Conservation (phyloP, 2,113 vertebrate species). For the Candoia aspera region DNA sequence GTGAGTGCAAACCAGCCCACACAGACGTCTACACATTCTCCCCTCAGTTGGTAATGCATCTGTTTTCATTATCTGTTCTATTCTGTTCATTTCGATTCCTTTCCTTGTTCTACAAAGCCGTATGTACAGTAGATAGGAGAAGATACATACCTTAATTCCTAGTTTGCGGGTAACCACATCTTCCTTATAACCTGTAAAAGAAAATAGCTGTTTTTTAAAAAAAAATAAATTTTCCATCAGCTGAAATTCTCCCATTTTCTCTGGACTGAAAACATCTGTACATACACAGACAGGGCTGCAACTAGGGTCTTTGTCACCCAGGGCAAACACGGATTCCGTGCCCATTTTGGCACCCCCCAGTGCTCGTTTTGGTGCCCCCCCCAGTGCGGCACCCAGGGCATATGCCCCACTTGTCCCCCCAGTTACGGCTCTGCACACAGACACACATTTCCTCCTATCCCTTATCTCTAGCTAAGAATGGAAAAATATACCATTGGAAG, state of each 20-base stretch:
- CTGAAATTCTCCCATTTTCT: not conserved
- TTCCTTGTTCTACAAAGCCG: not conserved
- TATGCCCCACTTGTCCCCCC: no score
- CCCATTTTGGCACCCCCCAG: no score
- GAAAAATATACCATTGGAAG: not conserved
- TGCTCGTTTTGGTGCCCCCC: no score
- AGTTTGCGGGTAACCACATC: not conserved
- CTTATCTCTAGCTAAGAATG: not conserved
- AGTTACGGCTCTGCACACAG: no score
- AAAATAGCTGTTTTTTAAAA: not conserved
- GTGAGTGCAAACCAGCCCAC: not conserved
- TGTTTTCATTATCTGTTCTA: not conserved
- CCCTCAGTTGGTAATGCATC: not conserved
- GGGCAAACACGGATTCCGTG: no score
- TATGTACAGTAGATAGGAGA: not conserved
- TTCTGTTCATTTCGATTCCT: not conserved
- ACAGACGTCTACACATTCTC: not conserved
- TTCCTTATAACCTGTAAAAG: constrained; percentile 1
- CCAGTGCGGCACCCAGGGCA: no score
- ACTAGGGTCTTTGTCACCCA: no score
- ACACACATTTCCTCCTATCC: not conserved
- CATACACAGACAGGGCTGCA: no score
- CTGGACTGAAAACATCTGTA: not conserved
- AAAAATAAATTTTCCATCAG: not conserved
- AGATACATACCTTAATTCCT: constrained; percentile 1